phyloP scores from a whole-genome alignment of 2,888 invertebrate species.

The Dasypogon diadema region DNA sequence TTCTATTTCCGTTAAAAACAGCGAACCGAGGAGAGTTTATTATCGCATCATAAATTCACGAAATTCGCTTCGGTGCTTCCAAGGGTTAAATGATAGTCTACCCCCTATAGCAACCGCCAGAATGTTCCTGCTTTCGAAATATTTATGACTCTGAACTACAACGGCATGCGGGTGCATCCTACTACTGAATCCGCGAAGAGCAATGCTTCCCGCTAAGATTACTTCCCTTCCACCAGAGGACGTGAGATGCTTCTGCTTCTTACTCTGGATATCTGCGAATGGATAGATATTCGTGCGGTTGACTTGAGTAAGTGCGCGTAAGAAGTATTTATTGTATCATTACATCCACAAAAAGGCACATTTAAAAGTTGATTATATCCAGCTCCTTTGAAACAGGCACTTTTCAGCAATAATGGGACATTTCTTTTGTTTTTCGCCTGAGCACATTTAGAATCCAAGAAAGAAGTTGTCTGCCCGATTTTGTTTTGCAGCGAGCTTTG shows the following conservation, averaged over 20 bases:
- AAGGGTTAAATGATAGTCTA: slow-evolving; percentile 32
- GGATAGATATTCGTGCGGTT: slow-evolving; percentile 19
- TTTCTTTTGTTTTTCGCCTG: slow-evolving; percentile 7
- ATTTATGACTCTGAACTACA: slow-evolving; percentile 13
- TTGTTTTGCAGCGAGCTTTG: no score
- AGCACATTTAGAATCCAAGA: background rate
- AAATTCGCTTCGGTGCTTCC: slow-evolving; percentile 33
- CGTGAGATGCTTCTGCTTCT: background rate
- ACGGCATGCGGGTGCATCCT: slow-evolving; percentile 9
- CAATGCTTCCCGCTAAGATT: slow-evolving; percentile 10
- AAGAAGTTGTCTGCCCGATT: background rate
- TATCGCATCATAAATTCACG: slow-evolving; percentile 35
- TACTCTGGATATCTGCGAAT: slow-evolving; percentile 9
- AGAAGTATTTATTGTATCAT: slow-evolving; percentile 17
- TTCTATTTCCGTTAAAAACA: slow-evolving; percentile 41
- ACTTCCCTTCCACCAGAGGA: background rate
- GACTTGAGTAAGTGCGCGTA: slow-evolving; percentile 21
- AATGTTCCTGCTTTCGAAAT: slow-evolving; percentile 29
- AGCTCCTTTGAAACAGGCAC: background rate
- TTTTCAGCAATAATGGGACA: slow-evolving; percentile 16
- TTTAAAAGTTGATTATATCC: slow-evolving; percentile 15
- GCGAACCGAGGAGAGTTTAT: slow-evolving; percentile 35
- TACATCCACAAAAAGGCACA: slow-evolving; percentile 10
- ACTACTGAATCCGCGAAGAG: background rate
- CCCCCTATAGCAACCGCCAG: slow-evolving; percentile 17